A percentile compares a stretch with the other conserved stretches of the same genome.
phyloP scores from a whole-genome alignment of 1,140 invertebrate species.

The Agraylea sexmaculata region DNA sequence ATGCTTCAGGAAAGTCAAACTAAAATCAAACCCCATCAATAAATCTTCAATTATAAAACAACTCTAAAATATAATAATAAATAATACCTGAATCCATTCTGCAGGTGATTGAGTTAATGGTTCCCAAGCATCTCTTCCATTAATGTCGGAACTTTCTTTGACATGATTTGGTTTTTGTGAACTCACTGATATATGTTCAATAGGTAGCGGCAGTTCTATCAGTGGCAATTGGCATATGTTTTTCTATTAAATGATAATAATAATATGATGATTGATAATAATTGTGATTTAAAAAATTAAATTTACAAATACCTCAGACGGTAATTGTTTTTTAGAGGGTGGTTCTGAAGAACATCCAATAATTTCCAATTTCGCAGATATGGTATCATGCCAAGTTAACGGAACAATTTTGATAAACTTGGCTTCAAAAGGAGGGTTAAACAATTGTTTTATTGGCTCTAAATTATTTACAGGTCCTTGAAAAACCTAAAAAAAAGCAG shows the following conservation, averaged over 20 bases:
- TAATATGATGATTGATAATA: not conserved
- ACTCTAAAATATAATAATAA: conserved; percentile 13
- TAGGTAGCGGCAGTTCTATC: conserved; percentile 40
- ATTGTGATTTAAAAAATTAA: conserved; percentile 1
- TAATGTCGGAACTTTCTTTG: not conserved
- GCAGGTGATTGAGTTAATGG: conserved; percentile 48
- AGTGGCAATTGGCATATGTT: conserved; percentile 54
- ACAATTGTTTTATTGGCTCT: conserved; percentile 48
- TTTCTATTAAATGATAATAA: conserved; percentile 25
- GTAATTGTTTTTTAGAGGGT: conserved; percentile 12
- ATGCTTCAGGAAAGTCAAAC: conserved; percentile 63
- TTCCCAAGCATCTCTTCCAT: conserved; percentile 45
- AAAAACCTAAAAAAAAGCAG: conserved; percentile 45
- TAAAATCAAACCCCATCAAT: conserved; percentile 35
- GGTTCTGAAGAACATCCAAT: conserved; percentile 50
- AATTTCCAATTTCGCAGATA: conserved; percentile 60
- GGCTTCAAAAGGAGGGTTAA: conserved; percentile 52
- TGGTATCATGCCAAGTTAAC: conserved; percentile 61
- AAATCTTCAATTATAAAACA: too few relatives aligned
- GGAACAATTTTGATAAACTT: conserved; percentile 58
- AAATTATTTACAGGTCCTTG: conserved; percentile 54
- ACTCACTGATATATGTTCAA: conserved; percentile 44
- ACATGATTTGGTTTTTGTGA: conserved; percentile 20
- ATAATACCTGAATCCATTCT: conserved; percentile 47
- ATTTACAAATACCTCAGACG: not conserved